Percentiles rank a stretch among this genome's conserved stretches.
Evolutionary conservation across 1,140 invertebrate species (phyloP).

Genomic region (Hydropsyche tenuis): DNA sequence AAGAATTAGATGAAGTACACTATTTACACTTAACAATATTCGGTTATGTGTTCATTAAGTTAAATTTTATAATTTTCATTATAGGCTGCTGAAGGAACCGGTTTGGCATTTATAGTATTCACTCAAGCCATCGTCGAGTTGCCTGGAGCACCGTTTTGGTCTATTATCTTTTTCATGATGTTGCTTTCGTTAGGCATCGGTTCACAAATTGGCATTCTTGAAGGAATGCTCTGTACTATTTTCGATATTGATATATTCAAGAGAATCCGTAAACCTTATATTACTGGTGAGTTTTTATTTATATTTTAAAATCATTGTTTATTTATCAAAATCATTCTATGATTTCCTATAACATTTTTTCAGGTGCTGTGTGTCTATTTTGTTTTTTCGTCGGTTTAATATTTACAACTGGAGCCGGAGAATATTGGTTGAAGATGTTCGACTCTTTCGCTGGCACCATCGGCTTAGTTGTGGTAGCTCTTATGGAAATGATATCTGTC

Average conservation of each 20-base stretch:
- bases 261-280: constrained; percentile 83
- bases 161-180: constrained; percentile 93
- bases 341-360: constrained; percentile 35
- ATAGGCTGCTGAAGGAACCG: constrained; percentile 91
- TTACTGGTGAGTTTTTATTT: constrained; percentile 70
- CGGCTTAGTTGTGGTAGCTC: constrained; percentile 87
- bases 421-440: constrained; percentile 95
- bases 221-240: constrained; percentile 91
- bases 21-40: neutral
- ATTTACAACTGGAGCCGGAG: constrained; percentile 90
- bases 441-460: constrained; percentile 95
- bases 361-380: constrained; percentile 80
- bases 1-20: constrained; percentile 76
- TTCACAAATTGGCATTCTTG: constrained; percentile 90
- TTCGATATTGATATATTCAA: constrained; percentile 92
- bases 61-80: constrained; percentile 48
- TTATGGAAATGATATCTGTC: constrained; percentile 89
- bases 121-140: constrained; percentile 91
- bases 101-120: constrained; percentile 90
- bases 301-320: neutral
- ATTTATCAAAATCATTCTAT: neutral
- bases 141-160: constrained; percentile 90
- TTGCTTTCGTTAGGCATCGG: constrained; percentile 86
- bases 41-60: neutral
- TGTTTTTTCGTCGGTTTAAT: constrained; percentile 88